Base-by-base conservation (phyloP, 2,113 vertebrate genomes). In the Triplophysa siluroides region DNA sequence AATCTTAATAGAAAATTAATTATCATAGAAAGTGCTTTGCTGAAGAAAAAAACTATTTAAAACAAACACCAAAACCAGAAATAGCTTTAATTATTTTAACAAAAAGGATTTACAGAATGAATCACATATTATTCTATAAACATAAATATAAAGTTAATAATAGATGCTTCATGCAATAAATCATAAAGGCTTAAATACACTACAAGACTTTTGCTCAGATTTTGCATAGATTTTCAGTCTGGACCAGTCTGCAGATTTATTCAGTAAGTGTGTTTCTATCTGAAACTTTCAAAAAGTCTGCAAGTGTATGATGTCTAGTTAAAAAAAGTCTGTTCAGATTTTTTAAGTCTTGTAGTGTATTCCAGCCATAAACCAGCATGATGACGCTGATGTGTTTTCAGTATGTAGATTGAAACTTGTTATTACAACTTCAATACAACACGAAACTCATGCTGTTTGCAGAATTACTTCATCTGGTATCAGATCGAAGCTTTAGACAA, bases 1-100 rank as follows among this genome's bases (percentile, higher is more conserved):
- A 5, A 66, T 45, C 70, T 72, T 50, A 58, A 65, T 45, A 41
- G 26, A 56, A 78, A 82, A 82, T 71, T 24, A 65, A 65, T 68
- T 71, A 63, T 11, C n/a, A 24, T 19, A 58, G 47, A 45, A 78
- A 58, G 23, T 66, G 62, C 19, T 45, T 43, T 45, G 58, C 41
- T 78, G 67, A 58, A 38, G 33, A 38, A 7, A 83, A 82, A 64
- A 14, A 11, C 8, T 23, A 24, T 47, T 64, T 23, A 10, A 79
- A 83, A 81, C 21, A 66, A 63, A 29, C 58, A 65, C 47, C 21
- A 62, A 45, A 71, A 24, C 18, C 79, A 74, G 45, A 8, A 80
- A 80, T 29, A 62, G 26, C 12, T 71, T 29, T 14, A 73, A 54
- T 71, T 13, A 23, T 41, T 0, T 23, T 23, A 13, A 74, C 29